These are phyloP conservation scores for Pocillopora grandis DNA, from an alignment of 92 coral and sea anemone genomes.

Conservation along the genomic window DNA sequence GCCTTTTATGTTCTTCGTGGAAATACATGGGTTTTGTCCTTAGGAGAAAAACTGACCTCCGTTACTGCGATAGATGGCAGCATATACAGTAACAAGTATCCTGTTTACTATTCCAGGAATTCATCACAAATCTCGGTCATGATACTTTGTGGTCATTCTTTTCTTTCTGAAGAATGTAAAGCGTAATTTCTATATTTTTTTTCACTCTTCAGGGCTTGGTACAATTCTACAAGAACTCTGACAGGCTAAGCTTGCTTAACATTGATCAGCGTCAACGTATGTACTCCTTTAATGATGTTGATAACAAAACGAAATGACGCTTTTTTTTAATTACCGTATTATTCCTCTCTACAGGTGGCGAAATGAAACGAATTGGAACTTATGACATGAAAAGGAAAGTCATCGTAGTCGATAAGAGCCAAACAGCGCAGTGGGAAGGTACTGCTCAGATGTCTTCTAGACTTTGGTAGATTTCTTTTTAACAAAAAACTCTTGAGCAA, in stretches of 20 bases:
- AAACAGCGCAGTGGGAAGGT: conserved; percentile 68
- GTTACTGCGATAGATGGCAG: no score
- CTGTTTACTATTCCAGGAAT: no score
- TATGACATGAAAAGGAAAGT: conserved; percentile 54
- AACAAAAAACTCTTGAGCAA: no score
- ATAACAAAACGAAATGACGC: not conserved
- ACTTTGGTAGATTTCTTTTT: no score
- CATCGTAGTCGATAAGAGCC: conserved; percentile 32
- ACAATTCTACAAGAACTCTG: conserved; percentile 59
- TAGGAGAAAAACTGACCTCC: no score
- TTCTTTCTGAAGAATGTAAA: no score
- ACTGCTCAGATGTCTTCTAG: not conserved
- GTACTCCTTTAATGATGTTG: not conserved
- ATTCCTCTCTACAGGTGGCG: conserved; percentile 22
- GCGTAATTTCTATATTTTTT: not conserved
- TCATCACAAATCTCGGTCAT: no score
- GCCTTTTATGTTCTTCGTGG: no score
- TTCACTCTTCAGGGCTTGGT: conserved; percentile 61
- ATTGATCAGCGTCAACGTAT: conserved; percentile 77
- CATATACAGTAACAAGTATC: no score
- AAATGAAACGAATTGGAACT: conserved; percentile 55
- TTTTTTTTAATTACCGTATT: not conserved
- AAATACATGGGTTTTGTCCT: no score
- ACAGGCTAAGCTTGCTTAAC: conserved; percentile 62
- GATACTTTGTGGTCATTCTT: no score